Evolutionary conservation across 2,113 vertebrate species (phyloP).

Genomic region (Chamaetylas fuelleborni): DNA sequence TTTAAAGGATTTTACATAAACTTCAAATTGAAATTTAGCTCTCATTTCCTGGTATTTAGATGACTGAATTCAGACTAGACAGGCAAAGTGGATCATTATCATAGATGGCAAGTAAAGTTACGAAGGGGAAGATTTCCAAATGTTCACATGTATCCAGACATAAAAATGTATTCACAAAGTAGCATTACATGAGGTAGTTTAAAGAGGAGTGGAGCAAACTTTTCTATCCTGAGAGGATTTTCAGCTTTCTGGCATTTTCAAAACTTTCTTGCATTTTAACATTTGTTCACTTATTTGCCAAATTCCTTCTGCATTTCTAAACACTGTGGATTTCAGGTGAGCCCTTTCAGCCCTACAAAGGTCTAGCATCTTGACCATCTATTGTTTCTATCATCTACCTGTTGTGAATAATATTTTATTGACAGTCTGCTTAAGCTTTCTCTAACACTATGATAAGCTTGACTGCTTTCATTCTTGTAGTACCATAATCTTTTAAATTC

Average conservation of each 20-base stretch:
- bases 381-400: background rate
- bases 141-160: background rate
- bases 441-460: background rate
- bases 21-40: background rate
- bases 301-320: background rate
- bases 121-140: background rate
- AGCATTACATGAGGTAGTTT: background rate
- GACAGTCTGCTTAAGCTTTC: background rate
- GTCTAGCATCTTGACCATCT: background rate
- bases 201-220: background rate
- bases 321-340: background rate
- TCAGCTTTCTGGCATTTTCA: background rate
- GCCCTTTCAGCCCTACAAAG: background rate
- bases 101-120: background rate
- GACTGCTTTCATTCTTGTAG: background rate
- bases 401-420: background rate
- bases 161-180: background rate
- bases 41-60: background rate
- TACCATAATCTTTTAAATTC: background rate
- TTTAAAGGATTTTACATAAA: background rate
- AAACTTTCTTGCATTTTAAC: background rate
- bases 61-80: background rate
- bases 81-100: background rate
- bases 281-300: background rate
- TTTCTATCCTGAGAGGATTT: background rate